phyloP scores from a whole-genome alignment of 2,113 vertebrate species.

The Dryoscopus gambensis region DNA sequence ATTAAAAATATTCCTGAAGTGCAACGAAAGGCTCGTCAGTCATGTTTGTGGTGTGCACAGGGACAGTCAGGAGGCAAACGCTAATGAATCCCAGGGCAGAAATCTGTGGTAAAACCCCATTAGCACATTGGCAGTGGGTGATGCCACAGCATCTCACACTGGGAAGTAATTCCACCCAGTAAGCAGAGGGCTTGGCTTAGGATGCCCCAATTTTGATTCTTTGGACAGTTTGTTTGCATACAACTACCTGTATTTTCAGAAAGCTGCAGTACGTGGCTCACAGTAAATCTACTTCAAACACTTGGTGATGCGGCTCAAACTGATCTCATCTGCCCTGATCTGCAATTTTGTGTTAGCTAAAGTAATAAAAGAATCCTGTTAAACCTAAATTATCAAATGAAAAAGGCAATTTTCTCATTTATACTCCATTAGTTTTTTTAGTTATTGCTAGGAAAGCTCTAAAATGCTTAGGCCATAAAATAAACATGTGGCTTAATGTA shows the following conservation, averaged over 20 bases:
- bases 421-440: conserved; percentile 52
- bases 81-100: conserved; percentile 3
- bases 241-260: conserved; percentile 5
- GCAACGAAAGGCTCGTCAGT: neutral
- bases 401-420: conserved; percentile 53
- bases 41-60: neutral
- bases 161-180: neutral
- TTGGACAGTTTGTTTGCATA: neutral
- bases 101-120: neutral
- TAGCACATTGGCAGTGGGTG: neutral
- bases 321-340: conserved; percentile 33
- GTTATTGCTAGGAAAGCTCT: conserved; percentile 52
- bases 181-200: neutral
- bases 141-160: neutral
- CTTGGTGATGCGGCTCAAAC: conserved; percentile 13
- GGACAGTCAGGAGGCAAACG: neutral
- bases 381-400: conserved; percentile 45
- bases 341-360: conserved; percentile 50
- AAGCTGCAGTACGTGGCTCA: neutral
- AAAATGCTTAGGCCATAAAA: conserved; percentile 58
- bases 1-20: conserved; percentile 50
- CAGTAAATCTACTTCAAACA: neutral
- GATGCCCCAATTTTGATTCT: neutral
- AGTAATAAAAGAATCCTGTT: conserved; percentile 60
- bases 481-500: conserved; percentile 66